phyloP scores from a whole-genome alignment of 2,797 vertebrate species.

The Decapterus maruadsi region DNA sequence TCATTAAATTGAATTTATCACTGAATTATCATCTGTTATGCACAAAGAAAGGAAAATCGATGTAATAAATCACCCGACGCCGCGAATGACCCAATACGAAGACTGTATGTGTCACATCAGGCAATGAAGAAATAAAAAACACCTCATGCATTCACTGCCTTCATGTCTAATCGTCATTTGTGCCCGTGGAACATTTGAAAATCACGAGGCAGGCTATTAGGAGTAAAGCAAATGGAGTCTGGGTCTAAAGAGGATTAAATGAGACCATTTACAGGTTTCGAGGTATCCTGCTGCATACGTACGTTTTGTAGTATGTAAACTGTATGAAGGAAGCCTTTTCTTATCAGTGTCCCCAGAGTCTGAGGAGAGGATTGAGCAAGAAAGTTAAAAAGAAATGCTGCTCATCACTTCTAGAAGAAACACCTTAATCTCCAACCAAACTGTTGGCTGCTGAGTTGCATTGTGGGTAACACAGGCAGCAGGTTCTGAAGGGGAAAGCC shows the following conservation, averaged over 20 bases:
- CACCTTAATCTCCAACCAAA: not conserved
- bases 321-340: not conserved
- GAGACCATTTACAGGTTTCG: not conserved
- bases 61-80: not conserved
- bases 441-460: not conserved
- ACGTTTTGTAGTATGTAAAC: too few relatives aligned
- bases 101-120: not conserved
- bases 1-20: constrained; percentile 1
- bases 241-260: not conserved
- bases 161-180: not conserved
- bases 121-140: not conserved
- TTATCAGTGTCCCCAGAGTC: too few relatives aligned
- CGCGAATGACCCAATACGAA: not conserved
- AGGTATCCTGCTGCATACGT: not conserved
- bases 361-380: too few relatives aligned
- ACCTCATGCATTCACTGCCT: not conserved
- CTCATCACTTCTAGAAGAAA: not conserved
- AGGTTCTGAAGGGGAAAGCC: not conserved
- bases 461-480: not conserved
- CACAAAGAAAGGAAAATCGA: not conserved
- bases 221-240: not conserved
- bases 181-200: not conserved
- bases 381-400: too few relatives aligned
- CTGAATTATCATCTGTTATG: not conserved
- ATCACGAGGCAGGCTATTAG: too few relatives aligned